Base-by-base conservation (phyloP, 1,140 invertebrate genomes). In the Yoshiicerus persimilis region DNA sequence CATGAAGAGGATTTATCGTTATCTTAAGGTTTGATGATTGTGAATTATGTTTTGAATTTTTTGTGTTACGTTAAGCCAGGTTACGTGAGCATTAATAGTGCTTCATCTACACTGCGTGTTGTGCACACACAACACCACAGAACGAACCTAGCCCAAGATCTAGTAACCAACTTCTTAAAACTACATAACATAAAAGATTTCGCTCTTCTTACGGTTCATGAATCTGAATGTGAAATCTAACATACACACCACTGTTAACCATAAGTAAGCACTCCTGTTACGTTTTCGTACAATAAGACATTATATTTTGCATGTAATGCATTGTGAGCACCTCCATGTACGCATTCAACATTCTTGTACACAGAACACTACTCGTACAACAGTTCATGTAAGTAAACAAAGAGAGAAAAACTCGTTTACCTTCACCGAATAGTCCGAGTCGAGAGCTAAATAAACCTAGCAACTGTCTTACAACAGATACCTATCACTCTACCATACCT, bases 141-240 rank as follows among this genome's bases (percentile, higher is more conserved):
- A n/a, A n/a, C n/a, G n/a, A n/a, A n/a, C 0, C 16, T 56, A 56
- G 8, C 47, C 47, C n/a, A 56, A n/a, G 47, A 56, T 56, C 16
- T 56, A 56, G 47, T 56, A 56, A 56, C 47, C 47, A 47, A 47
- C 41, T 47, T n/a, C n/a, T n/a, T 56, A 56, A 20, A 16, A 20
- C 5, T 20, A 5, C 16, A n/a, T 16, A 5, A n/a, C 47, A 56
- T 16, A 5, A 56, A 56, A 56, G 47, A 56, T 56, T 56, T 56
- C 47, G 47, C 47, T 34, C 75, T 36, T 80, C 30, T 80, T 80
- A 80, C 75, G 75, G 34, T 80, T 80, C 32, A 36, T 36, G 75
- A 80, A 80, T 80, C 75, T 80, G 75, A 80, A 80, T 80, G 75
- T 80, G 75, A 80, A 80, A 80, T 80, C 75, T 30, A 23, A 77